phyloP scores from a whole-genome alignment of 2,888 invertebrate genomes.

The Teinopalpus imperialis region DNA sequence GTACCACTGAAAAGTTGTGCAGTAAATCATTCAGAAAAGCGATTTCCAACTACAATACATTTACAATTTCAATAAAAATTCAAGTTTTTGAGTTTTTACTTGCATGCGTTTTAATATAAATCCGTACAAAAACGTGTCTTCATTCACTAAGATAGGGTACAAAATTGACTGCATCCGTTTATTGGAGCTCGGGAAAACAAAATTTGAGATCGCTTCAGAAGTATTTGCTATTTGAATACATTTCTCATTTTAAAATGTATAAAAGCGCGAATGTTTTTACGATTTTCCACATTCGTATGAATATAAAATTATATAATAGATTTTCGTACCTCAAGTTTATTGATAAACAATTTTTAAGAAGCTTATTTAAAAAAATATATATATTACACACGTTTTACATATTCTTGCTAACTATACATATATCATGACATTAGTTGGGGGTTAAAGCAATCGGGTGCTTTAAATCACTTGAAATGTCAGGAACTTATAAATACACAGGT shows the following conservation, averaged over 20 bases:
- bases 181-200: slow-evolving; percentile 2
- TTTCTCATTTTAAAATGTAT: slow-evolving; percentile 3
- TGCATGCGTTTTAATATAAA: too few species aligned
- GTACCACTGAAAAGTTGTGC: slow-evolving; percentile 4
- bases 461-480: too few species aligned
- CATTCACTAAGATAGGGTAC: not conserved
- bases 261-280: not conserved
- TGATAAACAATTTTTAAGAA: too few species aligned
- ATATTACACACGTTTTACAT: too few species aligned
- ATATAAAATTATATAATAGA: too few species aligned
- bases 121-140: not conserved
- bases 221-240: slow-evolving; percentile 5
- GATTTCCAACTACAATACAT: slow-evolving; percentile 17
- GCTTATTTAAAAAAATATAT: too few species aligned
- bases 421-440: too few species aligned
- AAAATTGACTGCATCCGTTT: not conserved
- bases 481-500: too few species aligned
- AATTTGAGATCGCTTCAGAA: not conserved
- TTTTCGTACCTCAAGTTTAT: too few species aligned
- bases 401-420: too few species aligned
- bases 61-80: slow-evolving; percentile 15
- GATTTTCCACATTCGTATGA: too few species aligned
- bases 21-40: slow-evolving; percentile 19
- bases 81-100: slow-evolving; percentile 3
- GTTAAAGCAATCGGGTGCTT: too few species aligned